Conservation (phyloP, 2,797 vertebrate genomes). For the Neosilurus mollespiculum region DNA sequence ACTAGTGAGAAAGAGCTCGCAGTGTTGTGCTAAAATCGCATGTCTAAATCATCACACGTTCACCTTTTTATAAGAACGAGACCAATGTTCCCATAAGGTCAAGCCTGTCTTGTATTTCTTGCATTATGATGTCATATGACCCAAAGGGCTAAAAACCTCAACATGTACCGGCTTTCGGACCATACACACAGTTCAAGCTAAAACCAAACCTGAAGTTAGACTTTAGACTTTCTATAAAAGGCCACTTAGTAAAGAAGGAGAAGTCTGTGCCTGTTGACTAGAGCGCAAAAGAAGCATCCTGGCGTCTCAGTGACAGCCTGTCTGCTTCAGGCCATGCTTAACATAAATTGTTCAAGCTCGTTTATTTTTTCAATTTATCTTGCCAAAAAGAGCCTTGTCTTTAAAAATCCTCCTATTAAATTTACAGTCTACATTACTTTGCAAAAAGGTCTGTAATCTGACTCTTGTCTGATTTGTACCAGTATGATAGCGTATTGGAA, state of each 20-base stretch:
- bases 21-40: background rate
- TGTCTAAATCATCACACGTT: background rate
- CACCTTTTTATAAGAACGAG: background rate
- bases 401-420: background rate
- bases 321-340: constrained; percentile 3
- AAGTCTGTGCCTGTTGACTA: background rate
- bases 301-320: background rate
- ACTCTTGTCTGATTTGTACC: background rate
- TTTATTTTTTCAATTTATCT: constrained; percentile 28
- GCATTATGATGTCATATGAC: background rate
- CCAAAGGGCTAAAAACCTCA: background rate
- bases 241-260: background rate
- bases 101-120: background rate
- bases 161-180: background rate
- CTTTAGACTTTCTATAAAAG: constrained; percentile 22
- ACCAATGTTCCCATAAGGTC: background rate
- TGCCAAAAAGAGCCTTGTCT: background rate
- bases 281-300: background rate
- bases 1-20: background rate
- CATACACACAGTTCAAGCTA: background rate
- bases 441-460: background rate
- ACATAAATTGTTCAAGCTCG: background rate
- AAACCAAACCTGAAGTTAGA: background rate
- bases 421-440: background rate
- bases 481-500: background rate